Percentiles rank a stretch among this genome's conserved stretches.
These are phyloP conservation scores for Danio tinwini DNA, from an alignment of 2,797 vertebrate species.

Conservation along the genomic window DNA sequence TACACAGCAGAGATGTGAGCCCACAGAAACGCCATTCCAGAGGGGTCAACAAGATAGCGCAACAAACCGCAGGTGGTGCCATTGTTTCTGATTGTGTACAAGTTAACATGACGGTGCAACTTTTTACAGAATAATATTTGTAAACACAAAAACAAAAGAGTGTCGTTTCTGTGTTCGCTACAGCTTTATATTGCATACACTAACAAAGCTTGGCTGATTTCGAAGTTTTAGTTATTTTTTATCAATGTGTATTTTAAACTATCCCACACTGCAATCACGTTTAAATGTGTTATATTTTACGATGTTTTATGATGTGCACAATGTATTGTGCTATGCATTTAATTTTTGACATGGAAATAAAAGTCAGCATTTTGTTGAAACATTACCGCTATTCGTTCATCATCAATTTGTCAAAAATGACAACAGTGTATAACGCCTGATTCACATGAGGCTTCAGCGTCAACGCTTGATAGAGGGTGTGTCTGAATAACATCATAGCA, in stretches of 20 bases:
- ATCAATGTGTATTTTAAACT: conserved; percentile 12
- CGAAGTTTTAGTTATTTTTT: conserved; percentile 3
- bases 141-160: neutral
- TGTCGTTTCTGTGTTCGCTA: neutral
- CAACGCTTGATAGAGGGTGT: no score
- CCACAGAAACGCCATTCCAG: conserved; percentile 40
- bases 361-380: conserved; percentile 49
- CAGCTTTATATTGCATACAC: conserved; percentile 3
- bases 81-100: conserved; percentile 10
- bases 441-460: no score
- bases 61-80: conserved; percentile 39
- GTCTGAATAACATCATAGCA: no score
- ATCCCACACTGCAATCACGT: conserved; percentile 39
- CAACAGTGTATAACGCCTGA: no score
- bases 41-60: conserved; percentile 45
- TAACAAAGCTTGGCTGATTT: conserved; percentile 17
- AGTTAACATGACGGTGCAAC: conserved; percentile 9
- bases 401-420: no score
- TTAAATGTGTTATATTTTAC: conserved; percentile 40
- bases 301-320: conserved; percentile 37
- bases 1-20: conserved; percentile 36
- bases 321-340: neutral
- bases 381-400: conserved; percentile 56
- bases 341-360: conserved; percentile 47
- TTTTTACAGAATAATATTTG: conserved; percentile 15